Percentiles rank a stretch among this genome's conserved stretches.
phyloP scores from a whole-genome alignment of 2,888 invertebrate genomes.

The Rotaria magnacalcarata region DNA sequence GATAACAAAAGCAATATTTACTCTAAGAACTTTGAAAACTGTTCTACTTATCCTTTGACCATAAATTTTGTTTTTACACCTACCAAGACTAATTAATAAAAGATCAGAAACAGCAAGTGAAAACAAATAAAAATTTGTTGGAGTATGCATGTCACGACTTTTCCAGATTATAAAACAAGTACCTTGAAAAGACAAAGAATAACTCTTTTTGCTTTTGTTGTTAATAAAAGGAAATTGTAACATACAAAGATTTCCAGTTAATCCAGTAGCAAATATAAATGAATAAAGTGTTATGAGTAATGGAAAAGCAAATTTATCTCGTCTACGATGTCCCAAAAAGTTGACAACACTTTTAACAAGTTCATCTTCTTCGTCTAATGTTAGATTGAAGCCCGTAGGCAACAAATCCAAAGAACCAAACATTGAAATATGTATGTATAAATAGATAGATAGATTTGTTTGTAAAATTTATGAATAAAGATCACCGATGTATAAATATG shows the following conservation, averaged over 20 bases:
- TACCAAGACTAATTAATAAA: constrained; percentile 70
- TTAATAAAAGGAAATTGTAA: neutral
- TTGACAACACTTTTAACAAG: constrained; percentile 33
- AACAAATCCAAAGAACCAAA: neutral
- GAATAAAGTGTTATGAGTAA: constrained; percentile 36
- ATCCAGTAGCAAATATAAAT: constrained; percentile 35
- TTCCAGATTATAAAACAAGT: constrained; percentile 79
- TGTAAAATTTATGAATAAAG: neutral
- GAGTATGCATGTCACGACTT: constrained; percentile 77
- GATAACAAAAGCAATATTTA: too few relatives aligned
- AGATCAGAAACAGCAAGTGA: constrained; percentile 80
- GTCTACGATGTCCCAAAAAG: constrained; percentile 19
- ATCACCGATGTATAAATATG: neutral
- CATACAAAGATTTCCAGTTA: constrained; percentile 31
- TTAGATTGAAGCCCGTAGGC: constrained; percentile 25
- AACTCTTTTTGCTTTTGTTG: neutral
- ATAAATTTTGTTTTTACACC: constrained; percentile 33
- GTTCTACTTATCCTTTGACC: too few relatives aligned
- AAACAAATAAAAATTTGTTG: constrained; percentile 85
- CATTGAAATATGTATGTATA: neutral
- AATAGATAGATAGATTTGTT: too few relatives aligned
- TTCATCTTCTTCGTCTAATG: constrained; percentile 22
- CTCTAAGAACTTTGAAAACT: too few relatives aligned
- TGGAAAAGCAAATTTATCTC: constrained; percentile 35
- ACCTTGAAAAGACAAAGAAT: neutral